Evolutionary conservation across 1,140 invertebrate genomes (phyloP).

Genomic region (Ceratina japonica): DNA sequence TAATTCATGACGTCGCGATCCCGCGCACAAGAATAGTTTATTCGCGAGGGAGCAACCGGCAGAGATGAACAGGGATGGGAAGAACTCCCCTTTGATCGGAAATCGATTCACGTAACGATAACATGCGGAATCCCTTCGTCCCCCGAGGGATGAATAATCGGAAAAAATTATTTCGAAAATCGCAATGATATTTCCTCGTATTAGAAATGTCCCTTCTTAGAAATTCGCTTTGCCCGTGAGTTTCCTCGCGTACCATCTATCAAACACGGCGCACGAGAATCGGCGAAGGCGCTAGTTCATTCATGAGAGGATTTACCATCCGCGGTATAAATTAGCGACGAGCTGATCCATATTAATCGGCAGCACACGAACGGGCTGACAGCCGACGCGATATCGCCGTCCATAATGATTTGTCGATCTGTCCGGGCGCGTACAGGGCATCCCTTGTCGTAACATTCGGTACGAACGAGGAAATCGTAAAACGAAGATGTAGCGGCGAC

Average conservation of each 20-base stretch:
- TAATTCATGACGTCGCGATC: conserved; percentile 73
- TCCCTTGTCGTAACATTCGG: conserved; percentile 23
- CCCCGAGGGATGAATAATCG: neutral
- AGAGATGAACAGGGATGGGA: neutral
- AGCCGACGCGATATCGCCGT: conserved; percentile 5
- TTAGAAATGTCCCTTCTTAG: too few species aligned
- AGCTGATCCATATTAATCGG: conserved; percentile 37
- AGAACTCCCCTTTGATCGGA: conserved; percentile 58
- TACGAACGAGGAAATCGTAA: conserved; percentile 37
- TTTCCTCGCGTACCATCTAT: too few species aligned
- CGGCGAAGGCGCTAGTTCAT: neutral
- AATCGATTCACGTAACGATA: conserved; percentile 70
- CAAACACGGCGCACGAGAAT: too few species aligned
- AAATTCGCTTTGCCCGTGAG: too few species aligned
- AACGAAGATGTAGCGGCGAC: conserved; percentile 29
- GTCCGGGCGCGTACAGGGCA: neutral
- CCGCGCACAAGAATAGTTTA: conserved; percentile 69
- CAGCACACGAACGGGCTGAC: conserved; percentile 22
- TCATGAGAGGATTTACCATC: neutral
- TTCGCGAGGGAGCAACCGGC: conserved; percentile 36
- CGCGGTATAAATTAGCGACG: conserved; percentile 15
- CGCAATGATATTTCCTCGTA: neutral
- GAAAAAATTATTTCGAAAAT: neutral
- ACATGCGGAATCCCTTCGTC: conserved; percentile 24
- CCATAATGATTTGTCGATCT: conserved; percentile 38